Percentiles rank a stretch among this genome's conserved stretches.
Conservation (phyloP, 2,888 invertebrate species). For the Oscheius onirici region DNA sequence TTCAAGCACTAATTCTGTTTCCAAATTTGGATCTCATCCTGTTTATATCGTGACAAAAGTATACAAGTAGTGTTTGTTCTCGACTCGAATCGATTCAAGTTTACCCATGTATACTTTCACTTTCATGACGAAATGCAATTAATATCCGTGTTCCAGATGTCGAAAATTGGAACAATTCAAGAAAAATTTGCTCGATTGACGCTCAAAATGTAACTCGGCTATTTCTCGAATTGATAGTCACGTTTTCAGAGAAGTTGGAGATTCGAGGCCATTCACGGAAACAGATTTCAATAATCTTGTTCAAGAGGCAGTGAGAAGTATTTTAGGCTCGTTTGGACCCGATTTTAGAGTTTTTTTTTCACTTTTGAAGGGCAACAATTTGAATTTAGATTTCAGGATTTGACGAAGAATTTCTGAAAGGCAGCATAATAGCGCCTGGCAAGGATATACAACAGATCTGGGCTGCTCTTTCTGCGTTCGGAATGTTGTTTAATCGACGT, state of each 20-base stretch:
- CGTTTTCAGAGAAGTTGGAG: conserved; percentile 20
- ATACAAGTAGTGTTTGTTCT: no score
- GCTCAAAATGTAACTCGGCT: conserved; percentile 45
- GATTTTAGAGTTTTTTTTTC: conserved; percentile 39
- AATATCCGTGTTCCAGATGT: neutral
- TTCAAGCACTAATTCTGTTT: no score
- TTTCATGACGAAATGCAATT: neutral
- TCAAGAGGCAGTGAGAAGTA: conserved; percentile 45
- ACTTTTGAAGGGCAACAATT: conserved; percentile 1
- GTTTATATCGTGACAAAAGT: no score
- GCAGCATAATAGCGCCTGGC: conserved; percentile 50
- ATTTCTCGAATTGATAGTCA: no score
- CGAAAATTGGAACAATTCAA: conserved; percentile 28
- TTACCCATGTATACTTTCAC: no score
- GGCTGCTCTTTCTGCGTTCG: conserved; percentile 63
- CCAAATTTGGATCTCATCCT: no score
- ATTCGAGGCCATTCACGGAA: conserved; percentile 15
- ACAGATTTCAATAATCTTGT: conserved; percentile 53
- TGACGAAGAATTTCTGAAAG: conserved; percentile 46
- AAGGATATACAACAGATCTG: conserved; percentile 56
- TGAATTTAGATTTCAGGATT: conserved; percentile 49
- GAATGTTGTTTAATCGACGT: conserved; percentile 47
- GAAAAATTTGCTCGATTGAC: conserved; percentile 49
- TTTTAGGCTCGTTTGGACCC: conserved; percentile 51
- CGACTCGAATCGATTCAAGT: no score